Evolutionary conservation across 2,113 vertebrate genomes (phyloP), one percentile per base, ranked within the genome.

Genomic region (Labeo rohita): DNA sequence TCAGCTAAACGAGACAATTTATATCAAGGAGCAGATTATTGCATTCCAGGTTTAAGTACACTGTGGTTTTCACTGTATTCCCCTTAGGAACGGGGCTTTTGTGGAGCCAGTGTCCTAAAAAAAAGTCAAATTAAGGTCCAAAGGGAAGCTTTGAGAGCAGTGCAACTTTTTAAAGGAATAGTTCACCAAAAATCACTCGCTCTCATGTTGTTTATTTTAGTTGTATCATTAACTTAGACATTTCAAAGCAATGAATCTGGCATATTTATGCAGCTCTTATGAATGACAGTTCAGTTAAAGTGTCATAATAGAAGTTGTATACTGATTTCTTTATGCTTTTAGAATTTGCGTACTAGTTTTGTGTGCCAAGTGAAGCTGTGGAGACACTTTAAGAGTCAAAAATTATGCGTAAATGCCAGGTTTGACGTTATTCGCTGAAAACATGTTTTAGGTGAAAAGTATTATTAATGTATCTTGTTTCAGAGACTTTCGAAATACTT

Each of bases 21-120:
- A 47, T 80, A 78, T 79, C 6, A 0, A 81, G 23, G 18, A 59
- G n/a, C 50, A 47, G 47, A 54, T 86, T 75, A 59, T 74, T 84
- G 50, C 76, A 89, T 89, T 70, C 39, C 68, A 76, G 34, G 9
- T 84, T 88, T 39, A 75, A 18, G 34, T 23, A 28, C 8, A 28
- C 34, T 34, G 70, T 45, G 68, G 50, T 83, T 75, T 59, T 16
- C 47, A 23, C 36, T 76, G 11, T 76, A 18, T 15, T 76, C 49
- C 47, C 47, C 45, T 52, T 50, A 28, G 47, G 74, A 76, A 50
- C 68, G 6, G 73, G 72, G 28, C 18, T 76, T 61, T 76, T 50
- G 23, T 50, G 47, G 23, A 76, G 21, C n/a, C 23, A 4, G 45
- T 50, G 3, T 76, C 45, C 47, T 76, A 6, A 8, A 49, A 8